Evolutionary conservation across 1,140 invertebrate genomes (phyloP).

Genomic region (Probaryconus sp.): DNA sequence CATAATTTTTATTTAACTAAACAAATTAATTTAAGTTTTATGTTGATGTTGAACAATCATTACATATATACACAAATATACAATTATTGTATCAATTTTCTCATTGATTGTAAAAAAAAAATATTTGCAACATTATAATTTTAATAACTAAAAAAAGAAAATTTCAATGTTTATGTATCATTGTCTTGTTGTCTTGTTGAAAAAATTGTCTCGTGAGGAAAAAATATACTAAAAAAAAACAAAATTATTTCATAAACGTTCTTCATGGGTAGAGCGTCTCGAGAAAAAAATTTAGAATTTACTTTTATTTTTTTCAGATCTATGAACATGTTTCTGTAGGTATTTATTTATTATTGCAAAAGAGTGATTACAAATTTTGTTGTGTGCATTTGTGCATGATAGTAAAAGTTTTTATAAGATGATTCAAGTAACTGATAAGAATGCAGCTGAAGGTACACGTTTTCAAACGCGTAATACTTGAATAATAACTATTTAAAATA

Average conservation of each 20-base stretch:
- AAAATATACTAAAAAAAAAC: too few relatives aligned
- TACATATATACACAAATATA: too few relatives aligned
- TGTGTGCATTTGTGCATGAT: slow-evolving; percentile 54
- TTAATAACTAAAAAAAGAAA: too few relatives aligned
- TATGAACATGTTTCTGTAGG: slow-evolving; percentile 75
- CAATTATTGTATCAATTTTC: too few relatives aligned
- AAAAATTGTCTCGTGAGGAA: too few relatives aligned
- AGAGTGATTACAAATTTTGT: slow-evolving; percentile 58
- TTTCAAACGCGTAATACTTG: not conserved
- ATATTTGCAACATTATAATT: too few relatives aligned
- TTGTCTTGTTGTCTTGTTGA: too few relatives aligned
- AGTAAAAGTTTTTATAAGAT: slow-evolving; percentile 52
- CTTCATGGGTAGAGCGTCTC: slow-evolving; percentile 71
- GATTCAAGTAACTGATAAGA: not conserved
- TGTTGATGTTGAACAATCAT: too few relatives aligned
- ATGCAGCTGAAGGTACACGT: not conserved
- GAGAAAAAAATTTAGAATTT: slow-evolving; percentile 72
- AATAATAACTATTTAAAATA: not conserved
- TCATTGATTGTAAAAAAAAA: too few relatives aligned
- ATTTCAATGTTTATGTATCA: too few relatives aligned
- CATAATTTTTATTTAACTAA: too few relatives aligned
- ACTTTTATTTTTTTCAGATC: slow-evolving; percentile 76
- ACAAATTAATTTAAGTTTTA: too few relatives aligned
- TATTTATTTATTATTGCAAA: slow-evolving; percentile 64
- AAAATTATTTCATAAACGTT: slow-evolving; percentile 1